Conservation (phyloP, 2,797 vertebrate species). For the Lacerta agilis region DNA sequence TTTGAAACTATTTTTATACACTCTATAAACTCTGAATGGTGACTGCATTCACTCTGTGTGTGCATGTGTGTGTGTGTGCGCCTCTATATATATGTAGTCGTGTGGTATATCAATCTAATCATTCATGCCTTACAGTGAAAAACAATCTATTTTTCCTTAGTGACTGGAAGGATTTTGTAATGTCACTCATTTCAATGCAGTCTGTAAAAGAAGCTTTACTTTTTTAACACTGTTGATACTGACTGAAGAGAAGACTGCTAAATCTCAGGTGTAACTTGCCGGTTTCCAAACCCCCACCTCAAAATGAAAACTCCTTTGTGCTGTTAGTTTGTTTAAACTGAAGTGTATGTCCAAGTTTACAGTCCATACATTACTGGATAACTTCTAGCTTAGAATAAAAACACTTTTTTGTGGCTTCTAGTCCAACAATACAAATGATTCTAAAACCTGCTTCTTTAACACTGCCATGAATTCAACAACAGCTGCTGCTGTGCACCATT, state of each 20-base stretch:
- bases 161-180: slow-evolving; percentile 61
- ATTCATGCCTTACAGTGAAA: slow-evolving; percentile 76
- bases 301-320: slow-evolving; percentile 40
- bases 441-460: neutral
- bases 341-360: slow-evolving; percentile 40
- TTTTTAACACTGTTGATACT: slow-evolving; percentile 39
- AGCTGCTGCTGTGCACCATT: neutral
- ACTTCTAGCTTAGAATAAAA: slow-evolving; percentile 54
- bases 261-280: slow-evolving; percentile 77
- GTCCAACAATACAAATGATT: slow-evolving; percentile 48
- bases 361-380: slow-evolving; percentile 33
- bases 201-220: slow-evolving; percentile 61
- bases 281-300: slow-evolving; percentile 49
- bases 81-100: neutral
- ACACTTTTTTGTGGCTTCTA: slow-evolving; percentile 57
- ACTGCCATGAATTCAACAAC: neutral
- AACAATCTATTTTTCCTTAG: slow-evolving; percentile 52
- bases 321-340: slow-evolving; percentile 20
- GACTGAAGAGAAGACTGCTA: slow-evolving; percentile 42
- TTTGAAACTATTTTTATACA: slow-evolving; percentile 65
- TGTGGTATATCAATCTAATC: slow-evolving; percentile 61
- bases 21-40: slow-evolving; percentile 16
- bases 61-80: neutral
- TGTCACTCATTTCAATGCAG: slow-evolving; percentile 46
- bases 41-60: neutral